A percentile compares a stretch with the other conserved stretches of the same genome.
phyloP scores from a whole-genome alignment of 2,888 invertebrate genomes.

The Cerastis rubricosa region DNA sequence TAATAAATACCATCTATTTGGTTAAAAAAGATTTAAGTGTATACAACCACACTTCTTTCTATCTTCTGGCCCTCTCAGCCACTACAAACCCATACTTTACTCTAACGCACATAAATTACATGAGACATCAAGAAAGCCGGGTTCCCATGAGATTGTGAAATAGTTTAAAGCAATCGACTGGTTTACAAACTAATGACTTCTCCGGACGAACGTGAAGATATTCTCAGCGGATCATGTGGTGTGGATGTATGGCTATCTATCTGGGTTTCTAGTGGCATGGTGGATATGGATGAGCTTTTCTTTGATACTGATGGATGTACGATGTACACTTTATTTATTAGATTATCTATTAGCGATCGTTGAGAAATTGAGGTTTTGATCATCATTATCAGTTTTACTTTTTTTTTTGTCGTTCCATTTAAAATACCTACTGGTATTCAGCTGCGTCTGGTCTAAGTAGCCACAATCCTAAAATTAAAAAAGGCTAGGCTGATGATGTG shows the following conservation, averaged over 20 bases:
- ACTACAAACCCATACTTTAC: conserved; percentile 29
- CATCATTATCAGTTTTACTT: background rate
- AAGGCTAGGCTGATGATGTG: background rate
- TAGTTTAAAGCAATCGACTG: conserved; percentile 51
- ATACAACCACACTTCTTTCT: background rate
- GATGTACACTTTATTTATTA: background rate
- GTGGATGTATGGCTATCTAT: conserved; percentile 9
- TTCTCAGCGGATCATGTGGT: conserved; percentile 31
- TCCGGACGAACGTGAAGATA: conserved; percentile 55
- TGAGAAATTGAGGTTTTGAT: background rate
- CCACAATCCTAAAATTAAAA: background rate
- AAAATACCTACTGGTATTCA: background rate
- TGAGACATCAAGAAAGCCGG: conserved; percentile 34
- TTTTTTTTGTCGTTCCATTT: background rate
- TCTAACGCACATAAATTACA: conserved; percentile 47
- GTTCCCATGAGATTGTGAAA: conserved; percentile 61
- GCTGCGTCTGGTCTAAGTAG: background rate
- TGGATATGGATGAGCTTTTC: background rate
- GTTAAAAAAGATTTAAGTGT: background rate
- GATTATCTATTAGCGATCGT: background rate
- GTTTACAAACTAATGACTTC: conserved; percentile 56
- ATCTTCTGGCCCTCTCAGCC: background rate
- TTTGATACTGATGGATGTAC: background rate
- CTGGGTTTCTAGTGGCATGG: conserved; percentile 9
- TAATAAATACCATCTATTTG: background rate